These are phyloP conservation scores for Esperia sulphurella DNA, from an alignment of 2,888 invertebrate species.

Conservation along the genomic window DNA sequence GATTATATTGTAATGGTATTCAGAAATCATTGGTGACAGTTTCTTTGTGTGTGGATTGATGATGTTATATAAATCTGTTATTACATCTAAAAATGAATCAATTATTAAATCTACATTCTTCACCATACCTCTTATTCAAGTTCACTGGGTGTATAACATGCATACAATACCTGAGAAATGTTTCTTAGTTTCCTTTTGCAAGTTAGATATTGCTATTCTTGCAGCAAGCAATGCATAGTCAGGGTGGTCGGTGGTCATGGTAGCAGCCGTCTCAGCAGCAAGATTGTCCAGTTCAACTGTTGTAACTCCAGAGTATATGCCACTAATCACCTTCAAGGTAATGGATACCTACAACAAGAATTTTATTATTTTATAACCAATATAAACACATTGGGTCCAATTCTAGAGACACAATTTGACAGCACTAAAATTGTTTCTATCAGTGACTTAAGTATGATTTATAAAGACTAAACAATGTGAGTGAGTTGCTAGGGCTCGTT, in stretches of 20 bases:
- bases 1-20: constrained; percentile 88
- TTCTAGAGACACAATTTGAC: too few species aligned
- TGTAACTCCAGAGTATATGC: constrained; percentile 97
- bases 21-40: constrained; percentile 91
- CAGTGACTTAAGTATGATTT: too few species aligned
- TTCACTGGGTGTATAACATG: too few species aligned
- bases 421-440: too few species aligned
- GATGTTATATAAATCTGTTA: constrained; percentile 90
- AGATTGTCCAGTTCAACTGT: constrained; percentile 98
- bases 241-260: constrained; percentile 97
- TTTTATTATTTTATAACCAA: neutral
- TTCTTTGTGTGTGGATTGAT: constrained; percentile 85
- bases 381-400: too few species aligned
- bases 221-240: constrained; percentile 96
- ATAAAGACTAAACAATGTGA: too few species aligned
- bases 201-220: constrained; percentile 96
- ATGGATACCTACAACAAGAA: constrained; percentile 82
- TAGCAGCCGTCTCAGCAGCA: constrained; percentile 99
- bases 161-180: constrained; percentile 91
- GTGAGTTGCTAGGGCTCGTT: too few species aligned
- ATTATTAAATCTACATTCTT: neutral
- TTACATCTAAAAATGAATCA: constrained; percentile 85
- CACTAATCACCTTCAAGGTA: constrained; percentile 95
- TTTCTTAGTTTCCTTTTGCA: constrained; percentile 99
- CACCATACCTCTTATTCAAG: too few species aligned